These are phyloP conservation scores for Dermochelys coriacea DNA, from an alignment of 2,797 vertebrate genomes.

Conservation along the genomic window DNA sequence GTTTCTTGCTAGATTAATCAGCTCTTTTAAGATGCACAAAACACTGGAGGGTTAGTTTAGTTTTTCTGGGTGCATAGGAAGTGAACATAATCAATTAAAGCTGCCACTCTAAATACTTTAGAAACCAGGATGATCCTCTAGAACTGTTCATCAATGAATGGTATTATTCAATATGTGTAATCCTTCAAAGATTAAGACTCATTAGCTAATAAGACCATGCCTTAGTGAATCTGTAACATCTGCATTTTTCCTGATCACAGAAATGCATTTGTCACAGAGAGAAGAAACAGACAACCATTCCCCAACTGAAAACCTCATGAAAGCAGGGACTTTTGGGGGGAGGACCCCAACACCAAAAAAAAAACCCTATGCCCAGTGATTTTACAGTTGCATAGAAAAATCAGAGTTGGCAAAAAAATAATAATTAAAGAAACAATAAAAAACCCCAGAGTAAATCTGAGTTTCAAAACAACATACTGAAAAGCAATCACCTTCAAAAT, in stretches of 20 bases:
- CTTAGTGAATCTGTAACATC: conserved; percentile 65
- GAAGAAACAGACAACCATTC: conserved; percentile 57
- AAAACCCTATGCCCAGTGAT: fast-evolving
- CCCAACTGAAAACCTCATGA: conserved; percentile 37
- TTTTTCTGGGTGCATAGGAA: conserved; percentile 28
- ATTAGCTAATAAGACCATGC: conserved; percentile 58
- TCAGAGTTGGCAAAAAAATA: neutral
- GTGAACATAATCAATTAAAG: conserved; percentile 19
- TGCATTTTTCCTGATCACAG: conserved; percentile 69
- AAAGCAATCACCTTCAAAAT: neutral
- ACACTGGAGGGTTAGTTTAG: neutral
- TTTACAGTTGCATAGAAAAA: neutral
- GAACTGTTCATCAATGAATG: conserved; percentile 44
- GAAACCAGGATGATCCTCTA: conserved; percentile 47
- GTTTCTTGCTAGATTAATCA: neutral
- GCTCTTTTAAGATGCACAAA: neutral
- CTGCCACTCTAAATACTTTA: neutral
- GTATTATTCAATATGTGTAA: conserved; percentile 59
- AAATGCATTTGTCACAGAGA: conserved; percentile 60
- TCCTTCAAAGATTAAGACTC: conserved; percentile 60
- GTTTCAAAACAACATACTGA: neutral
- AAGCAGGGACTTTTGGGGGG: neutral
- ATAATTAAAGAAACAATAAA: neutral
- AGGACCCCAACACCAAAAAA: neutral
- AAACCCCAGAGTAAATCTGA: neutral